Percentiles rank a stretch among this genome's conserved stretches.
Evolutionary conservation across 1,140 invertebrate species (phyloP).

Genomic region (Chymomyza costata): DNA sequence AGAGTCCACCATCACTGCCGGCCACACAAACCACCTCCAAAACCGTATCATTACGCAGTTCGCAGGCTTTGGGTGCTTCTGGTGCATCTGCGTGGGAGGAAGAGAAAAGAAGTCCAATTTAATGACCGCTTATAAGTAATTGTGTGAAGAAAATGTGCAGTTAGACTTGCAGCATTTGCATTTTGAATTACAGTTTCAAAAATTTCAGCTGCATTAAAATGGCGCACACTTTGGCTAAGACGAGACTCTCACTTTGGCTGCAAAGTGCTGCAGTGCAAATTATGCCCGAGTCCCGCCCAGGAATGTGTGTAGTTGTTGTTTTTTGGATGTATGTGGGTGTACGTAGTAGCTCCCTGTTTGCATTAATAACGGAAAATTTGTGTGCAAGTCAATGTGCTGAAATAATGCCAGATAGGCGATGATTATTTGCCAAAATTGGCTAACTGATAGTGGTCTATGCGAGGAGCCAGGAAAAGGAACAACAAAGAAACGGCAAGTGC

Average conservation of each 20-base stretch:
- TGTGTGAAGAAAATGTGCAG: neutral
- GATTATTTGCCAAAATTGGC: constrained; percentile 47
- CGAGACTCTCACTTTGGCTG: too few species aligned
- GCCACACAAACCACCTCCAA: constrained; percentile 85
- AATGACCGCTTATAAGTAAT: constrained; percentile 25
- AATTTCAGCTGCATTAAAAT: constrained; percentile 25
- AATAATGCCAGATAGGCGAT: constrained; percentile 22
- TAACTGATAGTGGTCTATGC: too few species aligned
- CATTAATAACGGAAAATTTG: constrained; percentile 45
- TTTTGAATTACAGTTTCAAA: constrained; percentile 2
- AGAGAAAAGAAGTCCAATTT: constrained; percentile 22
- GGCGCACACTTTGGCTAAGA: constrained; percentile 38
- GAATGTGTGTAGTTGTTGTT: too few species aligned
- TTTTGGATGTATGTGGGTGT: too few species aligned
- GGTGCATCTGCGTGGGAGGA: constrained; percentile 77
- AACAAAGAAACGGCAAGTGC: too few species aligned
- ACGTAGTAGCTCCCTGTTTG: constrained; percentile 19
- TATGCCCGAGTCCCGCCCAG: too few species aligned
- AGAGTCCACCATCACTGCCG: constrained; percentile 87
- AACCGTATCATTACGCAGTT: constrained; percentile 80
- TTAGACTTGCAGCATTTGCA: constrained; percentile 41
- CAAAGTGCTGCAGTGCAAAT: too few species aligned
- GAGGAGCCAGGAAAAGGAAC: too few species aligned
- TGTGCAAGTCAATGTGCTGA: constrained; percentile 7
- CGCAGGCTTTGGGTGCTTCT: constrained; percentile 82